Evolutionary conservation across 2,113 vertebrate species (phyloP).

Genomic region (Hippocampus zosterae): DNA sequence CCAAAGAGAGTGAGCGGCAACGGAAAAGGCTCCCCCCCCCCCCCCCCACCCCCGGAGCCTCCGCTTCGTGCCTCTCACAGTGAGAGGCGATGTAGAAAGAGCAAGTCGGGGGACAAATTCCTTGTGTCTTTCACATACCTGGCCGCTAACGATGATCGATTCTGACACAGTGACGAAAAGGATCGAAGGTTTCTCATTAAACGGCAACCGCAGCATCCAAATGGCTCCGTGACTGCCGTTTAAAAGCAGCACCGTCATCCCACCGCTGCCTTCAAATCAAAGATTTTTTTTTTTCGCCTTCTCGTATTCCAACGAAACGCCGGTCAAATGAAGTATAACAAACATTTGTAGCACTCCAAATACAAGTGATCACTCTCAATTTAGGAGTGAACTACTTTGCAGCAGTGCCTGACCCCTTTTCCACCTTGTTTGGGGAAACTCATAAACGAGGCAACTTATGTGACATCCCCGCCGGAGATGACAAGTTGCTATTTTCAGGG

Average conservation of each 20-base stretch:
- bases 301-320: constrained; percentile 39
- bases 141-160: neutral
- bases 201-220: neutral
- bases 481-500: constrained; percentile 54
- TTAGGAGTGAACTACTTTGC: constrained; percentile 48
- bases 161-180: neutral
- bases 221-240: constrained; percentile 18
- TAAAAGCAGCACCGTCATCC: constrained; percentile 15
- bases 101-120: too few species aligned
- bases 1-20: too few species aligned
- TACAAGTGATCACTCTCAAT: constrained; percentile 51
- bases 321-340: constrained; percentile 42
- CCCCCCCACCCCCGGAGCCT: too few species aligned
- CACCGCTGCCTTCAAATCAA: neutral
- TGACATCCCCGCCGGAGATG: constrained; percentile 35
- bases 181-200: neutral
- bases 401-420: constrained; percentile 32
- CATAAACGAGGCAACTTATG: constrained; percentile 50
- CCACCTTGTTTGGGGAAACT: constrained; percentile 44
- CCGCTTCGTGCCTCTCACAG: too few species aligned
- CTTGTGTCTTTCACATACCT: too few species aligned
- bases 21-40: too few species aligned
- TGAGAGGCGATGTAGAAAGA: too few species aligned
- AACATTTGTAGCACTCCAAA: constrained; percentile 56
- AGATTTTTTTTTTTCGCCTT: neutral